phyloP scores from a whole-genome alignment of 2,797 vertebrate species.

The Lepilemur septentrionalis region DNA sequence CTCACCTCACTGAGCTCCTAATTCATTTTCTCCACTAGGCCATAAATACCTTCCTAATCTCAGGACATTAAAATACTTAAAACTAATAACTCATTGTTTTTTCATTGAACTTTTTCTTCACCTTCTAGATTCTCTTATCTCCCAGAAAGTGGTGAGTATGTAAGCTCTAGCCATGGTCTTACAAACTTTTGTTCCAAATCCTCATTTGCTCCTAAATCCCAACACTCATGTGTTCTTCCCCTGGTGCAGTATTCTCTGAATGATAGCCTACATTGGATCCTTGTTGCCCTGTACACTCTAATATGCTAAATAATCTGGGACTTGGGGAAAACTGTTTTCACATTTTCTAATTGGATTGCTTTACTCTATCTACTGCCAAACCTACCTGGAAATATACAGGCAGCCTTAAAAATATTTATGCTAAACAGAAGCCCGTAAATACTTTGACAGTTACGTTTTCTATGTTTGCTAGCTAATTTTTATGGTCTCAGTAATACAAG shows the following conservation, averaged over 20 bases:
- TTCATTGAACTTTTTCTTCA: not conserved
- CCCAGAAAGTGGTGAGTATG: not conserved
- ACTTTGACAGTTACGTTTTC: constrained; percentile 70
- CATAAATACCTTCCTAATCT: not conserved
- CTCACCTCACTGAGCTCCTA: not conserved
- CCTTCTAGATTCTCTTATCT: not conserved
- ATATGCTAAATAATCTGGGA: not conserved
- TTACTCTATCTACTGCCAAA: constrained; percentile 52
- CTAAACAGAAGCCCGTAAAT: constrained; percentile 69
- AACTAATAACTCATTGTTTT: not conserved
- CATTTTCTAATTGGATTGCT: constrained; percentile 48
- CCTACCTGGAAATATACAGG: constrained; percentile 33
- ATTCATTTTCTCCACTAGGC: not conserved
- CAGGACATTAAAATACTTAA: not conserved
- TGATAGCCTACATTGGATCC: not conserved
- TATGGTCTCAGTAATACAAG: constrained; percentile 68
- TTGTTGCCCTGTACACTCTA: not conserved
- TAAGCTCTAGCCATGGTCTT: not conserved
- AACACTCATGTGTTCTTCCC: not conserved
- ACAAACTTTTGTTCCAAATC: not conserved
- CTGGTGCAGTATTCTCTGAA: not conserved
- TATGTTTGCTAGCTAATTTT: constrained; percentile 78
- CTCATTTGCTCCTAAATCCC: not conserved
- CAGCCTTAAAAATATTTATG: constrained; percentile 63
- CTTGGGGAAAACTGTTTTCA: not conserved